Conservation (phyloP, 2,888 invertebrate species). For the Hesperia comma region DNA sequence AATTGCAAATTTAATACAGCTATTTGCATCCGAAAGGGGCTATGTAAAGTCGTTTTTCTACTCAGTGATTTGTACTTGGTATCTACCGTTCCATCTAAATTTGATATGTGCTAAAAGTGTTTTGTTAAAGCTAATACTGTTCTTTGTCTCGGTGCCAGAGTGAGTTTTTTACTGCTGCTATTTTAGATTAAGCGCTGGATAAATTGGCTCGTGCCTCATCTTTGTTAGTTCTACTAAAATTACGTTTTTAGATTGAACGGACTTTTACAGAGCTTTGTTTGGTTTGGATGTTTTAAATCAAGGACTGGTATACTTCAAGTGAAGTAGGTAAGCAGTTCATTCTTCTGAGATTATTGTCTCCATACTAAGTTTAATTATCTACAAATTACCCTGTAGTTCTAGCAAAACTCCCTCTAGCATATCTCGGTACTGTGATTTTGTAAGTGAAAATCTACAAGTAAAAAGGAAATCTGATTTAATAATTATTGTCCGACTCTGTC, state of each 20-base stretch:
- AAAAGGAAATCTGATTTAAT: too few species aligned
- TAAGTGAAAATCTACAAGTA: too few species aligned
- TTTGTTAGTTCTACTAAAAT: constrained; percentile 26
- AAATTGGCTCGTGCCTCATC: constrained; percentile 30
- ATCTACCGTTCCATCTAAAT: constrained; percentile 78
- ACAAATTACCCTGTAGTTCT: too few species aligned
- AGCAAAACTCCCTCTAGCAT: neutral
- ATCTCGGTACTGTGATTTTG: too few species aligned
- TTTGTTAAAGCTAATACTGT: constrained; percentile 52
- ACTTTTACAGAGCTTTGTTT: neutral
- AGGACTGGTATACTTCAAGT: too few species aligned
- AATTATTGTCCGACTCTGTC: too few species aligned
- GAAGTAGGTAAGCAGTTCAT: too few species aligned
- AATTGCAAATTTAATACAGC: constrained; percentile 82
- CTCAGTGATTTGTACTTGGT: constrained; percentile 77
- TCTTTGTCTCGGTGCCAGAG: constrained; percentile 48
- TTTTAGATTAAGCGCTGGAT: constrained; percentile 38
- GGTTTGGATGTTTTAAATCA: neutral
- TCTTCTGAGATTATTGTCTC: too few species aligned
- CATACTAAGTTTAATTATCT: too few species aligned
- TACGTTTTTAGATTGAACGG: constrained; percentile 28
- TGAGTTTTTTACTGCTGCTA: constrained; percentile 46
- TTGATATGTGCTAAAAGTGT: constrained; percentile 61
- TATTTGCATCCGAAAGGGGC: constrained; percentile 81
- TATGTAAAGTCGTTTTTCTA: constrained; percentile 71